phyloP scores from a whole-genome alignment of 2,797 vertebrate genomes.

The Alca torda region DNA sequence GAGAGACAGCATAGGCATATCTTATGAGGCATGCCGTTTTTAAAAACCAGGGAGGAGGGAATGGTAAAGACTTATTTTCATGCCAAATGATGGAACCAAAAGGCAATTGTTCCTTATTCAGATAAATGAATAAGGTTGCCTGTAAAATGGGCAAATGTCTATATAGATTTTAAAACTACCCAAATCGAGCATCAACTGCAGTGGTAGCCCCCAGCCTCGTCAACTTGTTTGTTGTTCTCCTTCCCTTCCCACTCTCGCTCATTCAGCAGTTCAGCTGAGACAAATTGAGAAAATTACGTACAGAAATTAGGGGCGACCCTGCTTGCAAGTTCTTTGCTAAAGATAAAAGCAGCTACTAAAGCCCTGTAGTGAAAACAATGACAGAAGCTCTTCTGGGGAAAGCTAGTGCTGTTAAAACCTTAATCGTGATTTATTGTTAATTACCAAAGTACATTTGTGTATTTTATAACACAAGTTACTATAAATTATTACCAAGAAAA shows the following conservation, averaged over 20 bases:
- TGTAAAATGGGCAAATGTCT: not conserved
- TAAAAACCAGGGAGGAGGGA: conserved; percentile 37
- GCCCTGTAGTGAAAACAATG: conserved; percentile 87
- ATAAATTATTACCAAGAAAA: conserved; percentile 55
- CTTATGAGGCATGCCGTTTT: not conserved
- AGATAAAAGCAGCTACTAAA: conserved; percentile 57
- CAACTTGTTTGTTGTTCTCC: not conserved
- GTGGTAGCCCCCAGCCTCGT: not conserved
- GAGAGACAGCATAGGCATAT: conserved; percentile 52
- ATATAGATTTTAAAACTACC: not conserved
- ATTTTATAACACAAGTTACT: conserved; percentile 42
- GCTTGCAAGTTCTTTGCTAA: conserved; percentile 31
- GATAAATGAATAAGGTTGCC: conserved; percentile 22
- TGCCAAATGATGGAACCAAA: not conserved
- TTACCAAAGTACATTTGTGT: not conserved
- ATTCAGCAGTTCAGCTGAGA: not conserved
- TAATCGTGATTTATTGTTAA: conserved; percentile 36
- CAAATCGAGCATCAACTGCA: not conserved
- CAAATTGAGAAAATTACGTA: not conserved
- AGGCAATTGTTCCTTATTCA: not conserved
- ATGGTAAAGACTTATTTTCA: conserved; percentile 21
- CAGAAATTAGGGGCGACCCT: conserved; percentile 25
- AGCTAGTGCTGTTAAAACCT: conserved; percentile 73
- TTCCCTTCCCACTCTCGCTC: not conserved
- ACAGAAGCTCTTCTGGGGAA: conserved; percentile 92